Percentiles rank a stretch among this genome's conserved stretches.
phyloP scores from a whole-genome alignment of 2,888 invertebrate species.

The Idaea aversata region DNA sequence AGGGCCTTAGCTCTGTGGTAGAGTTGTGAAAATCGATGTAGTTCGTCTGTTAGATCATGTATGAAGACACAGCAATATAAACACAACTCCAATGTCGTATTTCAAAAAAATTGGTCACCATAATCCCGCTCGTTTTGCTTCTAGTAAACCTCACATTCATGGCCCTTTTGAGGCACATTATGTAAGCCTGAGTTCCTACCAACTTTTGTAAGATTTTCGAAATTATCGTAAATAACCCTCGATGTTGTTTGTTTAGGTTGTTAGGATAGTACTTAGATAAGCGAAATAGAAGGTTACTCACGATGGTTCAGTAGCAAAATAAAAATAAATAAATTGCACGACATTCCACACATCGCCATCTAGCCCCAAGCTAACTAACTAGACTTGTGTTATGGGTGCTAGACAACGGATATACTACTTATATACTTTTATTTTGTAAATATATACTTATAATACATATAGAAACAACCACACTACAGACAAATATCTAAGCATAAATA shows the following conservation, averaged over 20 bases:
- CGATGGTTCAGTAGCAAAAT: neutral
- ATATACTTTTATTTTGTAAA: no score
- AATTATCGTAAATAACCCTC: neutral
- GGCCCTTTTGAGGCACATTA: neutral
- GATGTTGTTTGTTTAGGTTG: neutral
- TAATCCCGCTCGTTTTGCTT: neutral
- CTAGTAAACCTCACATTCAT: neutral
- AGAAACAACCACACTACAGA: no score
- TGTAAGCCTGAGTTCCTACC: neutral
- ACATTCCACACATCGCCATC: no score
- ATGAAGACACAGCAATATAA: conserved; percentile 1
- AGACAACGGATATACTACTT: no score
- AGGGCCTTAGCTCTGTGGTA: no score
- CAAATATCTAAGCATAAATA: no score
- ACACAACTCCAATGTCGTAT: conserved; percentile 1
- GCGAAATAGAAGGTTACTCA: neutral
- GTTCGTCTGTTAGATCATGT: neutral
- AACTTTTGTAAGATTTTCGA: conserved; percentile 1
- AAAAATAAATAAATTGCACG: no score
- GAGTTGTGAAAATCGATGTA: no score
- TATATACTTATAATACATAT: no score
- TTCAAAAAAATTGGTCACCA: conserved; percentile 1
- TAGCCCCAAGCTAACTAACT: no score
- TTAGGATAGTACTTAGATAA: conserved; percentile 1
- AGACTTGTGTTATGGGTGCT: no score